These are phyloP conservation scores for Euura lappo DNA, from an alignment of 1,140 invertebrate genomes.

Conservation along the genomic window DNA sequence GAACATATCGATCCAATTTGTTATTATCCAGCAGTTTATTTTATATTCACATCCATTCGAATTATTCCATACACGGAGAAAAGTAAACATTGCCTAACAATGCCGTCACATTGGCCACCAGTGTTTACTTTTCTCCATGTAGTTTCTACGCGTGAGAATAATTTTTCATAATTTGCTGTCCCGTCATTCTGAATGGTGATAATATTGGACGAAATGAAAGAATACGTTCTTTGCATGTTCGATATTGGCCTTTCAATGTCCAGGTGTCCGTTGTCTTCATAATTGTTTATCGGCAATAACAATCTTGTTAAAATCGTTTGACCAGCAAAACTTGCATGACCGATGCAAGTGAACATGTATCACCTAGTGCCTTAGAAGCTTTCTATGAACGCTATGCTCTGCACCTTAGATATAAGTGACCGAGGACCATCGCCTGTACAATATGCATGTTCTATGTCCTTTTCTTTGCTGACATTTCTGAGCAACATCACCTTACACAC, in stretches of 20 bases:
- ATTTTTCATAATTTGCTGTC: not conserved
- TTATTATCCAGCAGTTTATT: not conserved
- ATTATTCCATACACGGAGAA: not conserved
- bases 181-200: too few species aligned
- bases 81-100: too few species aligned
- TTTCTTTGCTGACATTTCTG: slow-evolving; percentile 10
- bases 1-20: not conserved
- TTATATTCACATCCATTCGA: not conserved
- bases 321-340: too few species aligned
- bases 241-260: too few species aligned
- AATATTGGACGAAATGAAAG: too few species aligned
- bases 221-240: too few species aligned
- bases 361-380: slow-evolving; percentile 12
- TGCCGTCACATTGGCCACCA: too few species aligned
- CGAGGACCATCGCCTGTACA: slow-evolving; percentile 46
- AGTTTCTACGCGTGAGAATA: too few species aligned
- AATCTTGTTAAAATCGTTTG: too few species aligned
- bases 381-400: slow-evolving; percentile 41
- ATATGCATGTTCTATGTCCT: slow-evolving; percentile 34
- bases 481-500: slow-evolving; percentile 31
- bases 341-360: slow-evolving; percentile 1
- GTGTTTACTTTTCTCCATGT: too few species aligned
- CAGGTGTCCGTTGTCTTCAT: too few species aligned
- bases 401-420: slow-evolving; percentile 42
- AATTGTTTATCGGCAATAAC: too few species aligned